phyloP scores from a whole-genome alignment of 2,797 vertebrate species.

The Sciurus vulgaris region DNA sequence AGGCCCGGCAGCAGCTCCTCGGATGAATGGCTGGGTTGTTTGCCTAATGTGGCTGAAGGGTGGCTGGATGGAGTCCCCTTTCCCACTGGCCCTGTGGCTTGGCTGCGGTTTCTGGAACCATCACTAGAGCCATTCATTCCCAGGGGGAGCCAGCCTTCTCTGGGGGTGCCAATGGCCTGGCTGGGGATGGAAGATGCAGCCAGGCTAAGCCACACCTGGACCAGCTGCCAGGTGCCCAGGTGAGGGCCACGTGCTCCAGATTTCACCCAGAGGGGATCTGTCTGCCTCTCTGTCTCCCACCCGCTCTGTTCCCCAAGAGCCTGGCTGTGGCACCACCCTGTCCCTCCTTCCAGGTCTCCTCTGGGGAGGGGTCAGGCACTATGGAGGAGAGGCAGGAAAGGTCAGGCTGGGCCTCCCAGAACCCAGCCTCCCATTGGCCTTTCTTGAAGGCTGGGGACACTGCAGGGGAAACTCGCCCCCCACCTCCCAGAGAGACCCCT shows the following conservation, averaged over 20 bases:
- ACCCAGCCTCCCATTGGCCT: neutral
- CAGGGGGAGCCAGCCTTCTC: neutral
- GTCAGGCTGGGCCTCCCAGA: neutral
- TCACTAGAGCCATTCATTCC: constrained; percentile 70
- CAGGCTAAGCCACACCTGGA: neutral
- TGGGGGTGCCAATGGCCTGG: neutral
- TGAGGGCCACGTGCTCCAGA: neutral
- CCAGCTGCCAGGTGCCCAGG: neutral
- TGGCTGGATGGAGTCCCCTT: constrained; percentile 63
- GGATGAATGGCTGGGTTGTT: constrained; percentile 66
- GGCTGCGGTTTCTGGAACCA: constrained; percentile 54
- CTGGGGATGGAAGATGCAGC: neutral
- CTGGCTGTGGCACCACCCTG: neutral
- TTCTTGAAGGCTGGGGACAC: neutral
- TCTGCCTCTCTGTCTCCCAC: neutral
- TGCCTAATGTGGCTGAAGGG: constrained; percentile 68
- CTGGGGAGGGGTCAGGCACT: neutral
- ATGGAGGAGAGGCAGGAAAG: neutral
- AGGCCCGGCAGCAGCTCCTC: neutral
- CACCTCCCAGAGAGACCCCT: neutral
- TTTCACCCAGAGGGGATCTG: neutral
- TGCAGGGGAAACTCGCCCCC: neutral
- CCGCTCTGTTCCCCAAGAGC: neutral
- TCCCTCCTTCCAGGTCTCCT: too few relatives aligned
- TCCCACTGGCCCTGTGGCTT: constrained; percentile 73